phyloP scores from a whole-genome alignment of 2,888 invertebrate species.

The Morpho helenor region DNA sequence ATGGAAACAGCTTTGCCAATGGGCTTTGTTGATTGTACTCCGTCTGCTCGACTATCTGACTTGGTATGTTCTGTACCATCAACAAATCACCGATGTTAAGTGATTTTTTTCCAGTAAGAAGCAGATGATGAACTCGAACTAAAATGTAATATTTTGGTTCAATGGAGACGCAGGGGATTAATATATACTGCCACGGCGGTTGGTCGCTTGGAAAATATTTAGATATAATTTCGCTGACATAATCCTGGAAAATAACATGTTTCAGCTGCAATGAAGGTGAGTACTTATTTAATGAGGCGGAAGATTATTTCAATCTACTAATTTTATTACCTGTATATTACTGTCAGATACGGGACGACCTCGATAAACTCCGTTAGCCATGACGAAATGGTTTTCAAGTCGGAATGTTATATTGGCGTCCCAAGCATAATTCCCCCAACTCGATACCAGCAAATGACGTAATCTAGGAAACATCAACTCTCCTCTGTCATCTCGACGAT shows the following conservation, averaged over 20 bases:
- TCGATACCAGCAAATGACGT: constrained; percentile 82
- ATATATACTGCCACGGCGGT: constrained; percentile 90
- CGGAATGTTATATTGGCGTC: constrained; percentile 76
- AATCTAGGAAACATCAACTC: constrained; percentile 83
- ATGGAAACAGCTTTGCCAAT: constrained; percentile 75
- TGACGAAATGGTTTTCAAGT: constrained; percentile 84
- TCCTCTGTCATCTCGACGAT: constrained; percentile 78
- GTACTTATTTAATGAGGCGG: neutral
- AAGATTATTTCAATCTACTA: neutral
- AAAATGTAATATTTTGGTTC: constrained; percentile 84
- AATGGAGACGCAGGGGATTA: constrained; percentile 79
- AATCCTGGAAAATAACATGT: constrained; percentile 75
- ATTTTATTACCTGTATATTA: constrained; percentile 83
- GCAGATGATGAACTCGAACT: constrained; percentile 86
- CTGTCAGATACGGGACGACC: constrained; percentile 84
- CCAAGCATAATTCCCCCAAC: constrained; percentile 91
- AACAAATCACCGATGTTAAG: constrained; percentile 87
- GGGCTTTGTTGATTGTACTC: constrained; percentile 62
- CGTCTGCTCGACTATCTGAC: constrained; percentile 45
- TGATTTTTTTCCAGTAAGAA: constrained; percentile 84
- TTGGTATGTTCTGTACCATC: constrained; percentile 74
- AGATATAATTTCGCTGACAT: constrained; percentile 86
- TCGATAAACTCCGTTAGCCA: constrained; percentile 82
- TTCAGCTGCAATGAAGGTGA: neutral
- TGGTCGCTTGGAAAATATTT: constrained; percentile 86